Evolutionary conservation across 2,113 vertebrate species (phyloP), one percentile per base, ranked within the genome.

Genomic region (Rhinogobius similis): DNA sequence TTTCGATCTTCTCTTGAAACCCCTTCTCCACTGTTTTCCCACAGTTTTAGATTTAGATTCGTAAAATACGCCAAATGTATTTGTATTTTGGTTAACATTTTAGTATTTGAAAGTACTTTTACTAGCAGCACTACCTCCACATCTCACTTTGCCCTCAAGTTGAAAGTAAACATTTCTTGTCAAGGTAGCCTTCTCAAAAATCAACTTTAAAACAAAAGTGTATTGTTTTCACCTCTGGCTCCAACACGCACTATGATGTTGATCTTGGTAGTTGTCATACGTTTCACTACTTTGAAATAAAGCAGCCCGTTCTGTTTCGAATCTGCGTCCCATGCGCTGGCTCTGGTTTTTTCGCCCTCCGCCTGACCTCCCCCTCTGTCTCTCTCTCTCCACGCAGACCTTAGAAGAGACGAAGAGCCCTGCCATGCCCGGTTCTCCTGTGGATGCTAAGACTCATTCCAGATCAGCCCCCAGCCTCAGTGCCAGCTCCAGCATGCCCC

Each of bases 391-490:
- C 50, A 67, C 78, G 24, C 91, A 98, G 98, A 95, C 95, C 93
- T 93, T 88, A 90, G 92, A 94, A 36, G 98, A 96, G 92, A 98
- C 96, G 95, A 97, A 95, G 93, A 90, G 93, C 77, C 95, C 95
- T 95, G 94, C 95, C 90, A 99, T 99, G 97, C 98, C 98, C 82
- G 97, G 97, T 86, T 99, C 98, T 76, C 97, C 96, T 50, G 96
- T 96, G 94, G 97, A 98, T 95, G 95, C 96, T 90, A 99, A 99
- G 93, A 95, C 94, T 82, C 96, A 98, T 92, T 95, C 96, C 90
- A 95, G 98, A 93, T 95, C 96, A 73, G 95, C 94, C 82, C 96
- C 95, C 75, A 88, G 83, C 79, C 90, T 86, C 88, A 89, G 83
- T 61, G n/a, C 68, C 85, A 87, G 81, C 85, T 94, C 95, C 89